phyloP scores from a whole-genome alignment of 2,888 invertebrate species.

The Scotopteryx bipunctaria region DNA sequence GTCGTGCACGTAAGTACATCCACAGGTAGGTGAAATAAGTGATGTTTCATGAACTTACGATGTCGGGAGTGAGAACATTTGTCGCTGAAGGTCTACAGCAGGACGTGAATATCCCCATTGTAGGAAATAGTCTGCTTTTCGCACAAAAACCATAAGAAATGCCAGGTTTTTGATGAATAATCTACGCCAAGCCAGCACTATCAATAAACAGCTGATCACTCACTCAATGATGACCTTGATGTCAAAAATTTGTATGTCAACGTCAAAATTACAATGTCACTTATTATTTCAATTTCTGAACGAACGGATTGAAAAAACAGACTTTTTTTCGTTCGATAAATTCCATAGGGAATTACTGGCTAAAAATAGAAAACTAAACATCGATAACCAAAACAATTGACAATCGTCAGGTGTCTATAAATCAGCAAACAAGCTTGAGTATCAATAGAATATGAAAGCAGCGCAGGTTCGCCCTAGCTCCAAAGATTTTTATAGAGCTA shows the following conservation, averaged over 20 bases:
- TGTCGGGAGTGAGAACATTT: constrained; percentile 83
- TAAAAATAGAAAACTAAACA: not conserved
- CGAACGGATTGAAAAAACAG: not conserved
- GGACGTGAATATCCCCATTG: constrained; percentile 79
- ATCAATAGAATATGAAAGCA: no score
- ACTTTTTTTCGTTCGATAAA: not conserved
- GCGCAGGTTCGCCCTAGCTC: no score
- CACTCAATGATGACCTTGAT: not conserved
- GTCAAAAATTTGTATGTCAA: not conserved
- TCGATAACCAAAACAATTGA: constrained; percentile 6
- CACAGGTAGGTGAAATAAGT: not conserved
- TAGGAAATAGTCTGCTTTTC: constrained; percentile 32
- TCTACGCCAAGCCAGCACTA: not conserved
- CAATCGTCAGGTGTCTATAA: not conserved
- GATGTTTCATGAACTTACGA: constrained; percentile 65
- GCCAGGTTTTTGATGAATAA: constrained; percentile 17
- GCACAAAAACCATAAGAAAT: constrained; percentile 37
- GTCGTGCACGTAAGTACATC: no score
- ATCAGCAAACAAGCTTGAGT: no score
- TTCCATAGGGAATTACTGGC: not conserved
- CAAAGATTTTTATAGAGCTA: no score
- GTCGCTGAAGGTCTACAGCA: constrained; percentile 82
- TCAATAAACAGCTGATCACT: constrained; percentile 1
- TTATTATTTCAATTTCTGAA: not conserved
- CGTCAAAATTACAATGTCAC: not conserved